A percentile compares a stretch with the other conserved stretches of the same genome.
Conservation (phyloP, 2,888 invertebrate species). For the Norana najaformis region DNA sequence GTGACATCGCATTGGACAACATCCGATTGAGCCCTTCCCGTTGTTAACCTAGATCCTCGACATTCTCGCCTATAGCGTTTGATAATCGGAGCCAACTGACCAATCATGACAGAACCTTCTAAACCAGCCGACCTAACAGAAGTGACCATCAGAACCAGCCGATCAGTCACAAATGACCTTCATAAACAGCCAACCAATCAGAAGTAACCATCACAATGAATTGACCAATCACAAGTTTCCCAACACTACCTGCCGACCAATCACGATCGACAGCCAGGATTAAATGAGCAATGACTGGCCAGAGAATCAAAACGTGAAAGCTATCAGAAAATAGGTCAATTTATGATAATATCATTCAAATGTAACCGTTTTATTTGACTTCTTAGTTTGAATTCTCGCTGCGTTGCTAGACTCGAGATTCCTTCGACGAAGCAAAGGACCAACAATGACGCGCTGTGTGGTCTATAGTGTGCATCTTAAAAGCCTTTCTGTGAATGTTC, state of each 20-base stretch:
- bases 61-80: too few species aligned
- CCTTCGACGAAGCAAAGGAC: not conserved
- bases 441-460: too few species aligned
- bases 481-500: not conserved
- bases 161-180: too few species aligned
- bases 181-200: too few species aligned
- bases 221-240: too few species aligned
- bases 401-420: not conserved
- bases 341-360: not conserved
- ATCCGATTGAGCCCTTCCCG: slow-evolving; percentile 27
- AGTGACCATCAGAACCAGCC: too few species aligned
- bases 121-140: too few species aligned
- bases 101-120: not conserved
- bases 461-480: not conserved
- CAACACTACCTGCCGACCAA: too few species aligned
- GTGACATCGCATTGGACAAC: slow-evolving; percentile 42
- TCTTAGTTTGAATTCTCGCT: not conserved
- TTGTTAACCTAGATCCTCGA: not conserved
- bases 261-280: too few species aligned
- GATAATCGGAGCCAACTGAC: too few species aligned
- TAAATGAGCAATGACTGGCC: too few species aligned
- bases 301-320: not conserved
- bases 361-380: not conserved
- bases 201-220: too few species aligned
- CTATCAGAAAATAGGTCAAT: not conserved